Evolutionary conservation across 2,797 vertebrate species (phyloP), one percentile per base, ranked within the genome.

Genomic region (Oceanodroma leucorhoa): DNA sequence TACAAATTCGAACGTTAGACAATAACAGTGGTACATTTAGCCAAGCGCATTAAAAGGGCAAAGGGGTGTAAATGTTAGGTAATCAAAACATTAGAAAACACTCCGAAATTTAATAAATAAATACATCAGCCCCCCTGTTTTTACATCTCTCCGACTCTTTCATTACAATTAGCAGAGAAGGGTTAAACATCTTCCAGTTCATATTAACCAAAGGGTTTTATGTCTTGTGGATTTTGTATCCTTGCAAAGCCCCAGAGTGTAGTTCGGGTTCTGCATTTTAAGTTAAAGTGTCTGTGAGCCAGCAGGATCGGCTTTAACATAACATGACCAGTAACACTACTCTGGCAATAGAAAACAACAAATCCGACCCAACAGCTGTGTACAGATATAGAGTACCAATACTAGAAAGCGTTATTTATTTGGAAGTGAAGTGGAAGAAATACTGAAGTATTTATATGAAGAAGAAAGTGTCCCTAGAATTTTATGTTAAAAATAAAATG

Each of bases 161-260:
- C 88, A 87, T 67, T 94, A 91, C 78, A 97, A 94, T 98, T 96
- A 96, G 73, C 83, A 97, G 91, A 88, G 91, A 96, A 96, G 90
- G 94, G 89, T 96, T 96, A 97, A 86, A 94, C 79, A 96, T 95
- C 94, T 97, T 97, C 67, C 89, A 97, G 55, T 92, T 96, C 88
- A 89, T 94, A 87, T 94, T 96, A 97, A 97, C 91, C 82, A 89
- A 95, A 93, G 65, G 81, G 93, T 43, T 97, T 98, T 95, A 96
- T 87, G 85, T 94, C 90, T 93, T 90, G 79, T 96, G 96, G 95
- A 97, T 95, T 98, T 96, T 97, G 95, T 94, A 93, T 93, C 96
- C 92, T 96, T 89, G 67, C 95, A 96, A 97, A 98, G 90, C 91
- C 94, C 93, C 93, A 67, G 96, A 96, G 96, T 94, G 91, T 85